Conservation (phyloP, 2,113 vertebrate genomes). For the Conger conger region DNA sequence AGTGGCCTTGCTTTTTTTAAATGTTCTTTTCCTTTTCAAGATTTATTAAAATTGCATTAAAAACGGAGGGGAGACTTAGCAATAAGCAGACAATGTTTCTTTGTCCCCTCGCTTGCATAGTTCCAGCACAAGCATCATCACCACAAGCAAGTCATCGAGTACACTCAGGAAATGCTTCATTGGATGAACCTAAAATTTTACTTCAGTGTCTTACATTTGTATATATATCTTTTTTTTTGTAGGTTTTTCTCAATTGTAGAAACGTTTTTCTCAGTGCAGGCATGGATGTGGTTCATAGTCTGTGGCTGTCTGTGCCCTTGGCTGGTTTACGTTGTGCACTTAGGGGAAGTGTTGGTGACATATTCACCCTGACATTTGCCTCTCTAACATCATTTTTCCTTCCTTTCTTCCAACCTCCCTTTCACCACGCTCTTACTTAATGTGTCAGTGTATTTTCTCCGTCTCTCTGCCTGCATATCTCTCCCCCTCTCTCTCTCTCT, state of each 20-base stretch:
- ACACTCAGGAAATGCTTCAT: too few relatives aligned
- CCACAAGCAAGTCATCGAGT: slow-evolving; percentile 28
- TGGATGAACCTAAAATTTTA: too few relatives aligned
- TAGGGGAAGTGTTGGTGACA: background rate
- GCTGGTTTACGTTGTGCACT: background rate
- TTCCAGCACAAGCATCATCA: background rate
- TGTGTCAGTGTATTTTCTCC: background rate
- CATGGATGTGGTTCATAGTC: slow-evolving; percentile 20
- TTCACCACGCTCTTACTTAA: too few relatives aligned
- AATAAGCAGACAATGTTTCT: slow-evolving; percentile 7
- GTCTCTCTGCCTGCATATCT: background rate
- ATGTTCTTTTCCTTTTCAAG: background rate
- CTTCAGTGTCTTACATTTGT: too few relatives aligned
- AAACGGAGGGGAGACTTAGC: background rate
- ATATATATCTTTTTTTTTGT: too few relatives aligned
- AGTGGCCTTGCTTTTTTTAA: background rate
- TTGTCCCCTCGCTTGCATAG: background rate
- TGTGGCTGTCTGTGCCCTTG: background rate
- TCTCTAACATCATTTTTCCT: background rate
- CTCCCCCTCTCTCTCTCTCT: background rate
- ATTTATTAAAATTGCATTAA: background rate
- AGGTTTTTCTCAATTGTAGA: too few relatives aligned
- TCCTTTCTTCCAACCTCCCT: background rate
- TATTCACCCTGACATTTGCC: background rate
- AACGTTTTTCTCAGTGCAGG: background rate